Conservation (phyloP, 2,888 invertebrate species). For the Coelinius sp. region DNA sequence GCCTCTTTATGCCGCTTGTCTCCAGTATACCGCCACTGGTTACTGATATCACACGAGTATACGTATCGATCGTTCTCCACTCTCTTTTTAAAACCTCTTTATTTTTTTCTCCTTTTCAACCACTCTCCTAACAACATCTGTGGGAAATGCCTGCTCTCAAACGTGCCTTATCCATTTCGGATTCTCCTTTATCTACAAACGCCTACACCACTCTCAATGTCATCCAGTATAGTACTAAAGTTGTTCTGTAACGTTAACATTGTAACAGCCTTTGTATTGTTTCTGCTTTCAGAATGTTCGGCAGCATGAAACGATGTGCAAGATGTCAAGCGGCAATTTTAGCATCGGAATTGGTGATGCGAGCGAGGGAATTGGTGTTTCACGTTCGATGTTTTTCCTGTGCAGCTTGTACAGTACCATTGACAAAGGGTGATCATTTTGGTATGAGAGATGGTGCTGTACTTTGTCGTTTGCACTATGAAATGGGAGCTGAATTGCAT, state of each 20-base stretch:
- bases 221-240: slow-evolving; percentile 2
- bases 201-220: slow-evolving; percentile 36
- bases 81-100: slow-evolving; percentile 32
- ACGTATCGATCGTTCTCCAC: slow-evolving; percentile 30
- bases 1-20: slow-evolving; percentile 40
- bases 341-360: slow-evolving; percentile 94
- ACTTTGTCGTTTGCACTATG: slow-evolving; percentile 85
- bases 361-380: slow-evolving; percentile 92
- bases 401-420: slow-evolving; percentile 86
- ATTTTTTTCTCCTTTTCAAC: background rate
- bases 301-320: slow-evolving; percentile 85
- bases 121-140: slow-evolving; percentile 35
- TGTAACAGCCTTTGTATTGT: slow-evolving; percentile 30
- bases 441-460: slow-evolving; percentile 91
- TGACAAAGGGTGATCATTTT: slow-evolving; percentile 95
- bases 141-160: slow-evolving; percentile 49
- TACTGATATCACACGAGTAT: slow-evolving; percentile 44
- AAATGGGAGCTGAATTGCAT: slow-evolving; percentile 71
- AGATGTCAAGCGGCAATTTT: slow-evolving; percentile 91
- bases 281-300: slow-evolving; percentile 84
- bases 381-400: slow-evolving; percentile 97
- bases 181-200: slow-evolving; percentile 43
- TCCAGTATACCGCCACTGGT: slow-evolving; percentile 46
- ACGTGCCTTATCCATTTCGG: slow-evolving; percentile 48
- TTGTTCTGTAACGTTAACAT: background rate